phyloP scores from a whole-genome alignment of 2,888 invertebrate genomes.

The Gastracanthus pulcherrimus region DNA sequence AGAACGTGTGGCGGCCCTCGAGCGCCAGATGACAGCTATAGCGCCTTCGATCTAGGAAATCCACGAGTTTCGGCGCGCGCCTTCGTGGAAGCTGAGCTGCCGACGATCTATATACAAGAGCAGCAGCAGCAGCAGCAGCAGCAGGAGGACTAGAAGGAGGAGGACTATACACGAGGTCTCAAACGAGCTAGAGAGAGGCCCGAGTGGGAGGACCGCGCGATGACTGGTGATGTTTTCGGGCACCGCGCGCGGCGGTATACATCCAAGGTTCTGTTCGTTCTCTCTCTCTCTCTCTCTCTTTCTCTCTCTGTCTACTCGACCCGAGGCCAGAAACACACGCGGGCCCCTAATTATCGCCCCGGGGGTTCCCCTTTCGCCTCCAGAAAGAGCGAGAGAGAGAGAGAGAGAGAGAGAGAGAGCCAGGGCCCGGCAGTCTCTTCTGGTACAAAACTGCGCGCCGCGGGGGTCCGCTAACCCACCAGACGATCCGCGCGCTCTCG shows the following conservation, averaged over 20 bases:
- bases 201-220: conserved; percentile 45
- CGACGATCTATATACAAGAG: neutral
- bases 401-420: too few species aligned
- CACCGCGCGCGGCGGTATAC: conserved; percentile 69
- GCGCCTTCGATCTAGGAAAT: conserved; percentile 34
- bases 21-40: conserved; percentile 60
- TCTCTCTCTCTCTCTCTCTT: too few species aligned
- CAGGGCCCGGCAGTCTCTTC: too few species aligned
- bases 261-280: conserved; percentile 76
- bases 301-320: too few species aligned
- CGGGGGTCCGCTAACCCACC: conserved; percentile 41
- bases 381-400: too few species aligned
- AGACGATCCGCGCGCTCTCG: neutral
- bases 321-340: conserved; percentile 76
- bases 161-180: neutral
- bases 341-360: conserved; percentile 77
- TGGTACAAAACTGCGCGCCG: conserved; percentile 62
- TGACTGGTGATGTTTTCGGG: conserved; percentile 64
- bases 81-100: neutral
- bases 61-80: neutral
- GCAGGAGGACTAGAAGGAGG: too few species aligned
- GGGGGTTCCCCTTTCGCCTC: conserved; percentile 72
- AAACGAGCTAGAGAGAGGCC: neutral
- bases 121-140: too few species aligned
- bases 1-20: neutral